Conservation (phyloP, 2,888 invertebrate genomes). For the Erannis defoliaria region DNA sequence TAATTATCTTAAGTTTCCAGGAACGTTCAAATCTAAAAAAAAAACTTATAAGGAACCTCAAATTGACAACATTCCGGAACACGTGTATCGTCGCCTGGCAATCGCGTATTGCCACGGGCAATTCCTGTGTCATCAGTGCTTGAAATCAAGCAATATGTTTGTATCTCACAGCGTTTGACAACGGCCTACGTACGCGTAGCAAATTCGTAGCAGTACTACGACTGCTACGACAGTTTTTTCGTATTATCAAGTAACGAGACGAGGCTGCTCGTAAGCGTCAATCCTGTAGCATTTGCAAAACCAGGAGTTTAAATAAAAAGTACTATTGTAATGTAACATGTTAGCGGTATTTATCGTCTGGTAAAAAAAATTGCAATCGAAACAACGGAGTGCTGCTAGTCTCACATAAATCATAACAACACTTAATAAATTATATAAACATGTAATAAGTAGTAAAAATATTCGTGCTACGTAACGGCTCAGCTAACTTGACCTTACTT, state of each 20-base stretch:
- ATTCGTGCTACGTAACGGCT: slow-evolving; percentile 24
- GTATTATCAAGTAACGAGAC: background rate
- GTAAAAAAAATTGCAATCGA: background rate
- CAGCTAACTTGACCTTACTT: slow-evolving; percentile 31
- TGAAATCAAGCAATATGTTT: no score
- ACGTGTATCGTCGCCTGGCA: slow-evolving; percentile 64
- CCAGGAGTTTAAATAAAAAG: no score
- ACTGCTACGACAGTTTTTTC: slow-evolving; percentile 2
- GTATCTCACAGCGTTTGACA: no score
- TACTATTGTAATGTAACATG: no score
- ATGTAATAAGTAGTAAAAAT: slow-evolving; percentile 2
- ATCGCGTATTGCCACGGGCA: slow-evolving; percentile 40
- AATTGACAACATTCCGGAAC: slow-evolving; percentile 36
- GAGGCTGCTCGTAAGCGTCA: background rate
- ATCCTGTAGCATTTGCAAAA: background rate
- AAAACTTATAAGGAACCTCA: background rate
- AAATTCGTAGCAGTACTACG: slow-evolving; percentile 20
- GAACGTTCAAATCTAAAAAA: background rate
- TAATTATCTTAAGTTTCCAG: slow-evolving; percentile 1
- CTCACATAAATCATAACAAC: slow-evolving; percentile 1
- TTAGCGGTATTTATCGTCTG: no score
- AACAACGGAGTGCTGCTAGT: no score
- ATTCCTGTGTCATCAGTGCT: background rate
- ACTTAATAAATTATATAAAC: slow-evolving; percentile 4
- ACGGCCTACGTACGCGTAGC: slow-evolving; percentile 14